Conservation (phyloP, 2,113 vertebrate genomes). For the Coreoperca whiteheadi region DNA sequence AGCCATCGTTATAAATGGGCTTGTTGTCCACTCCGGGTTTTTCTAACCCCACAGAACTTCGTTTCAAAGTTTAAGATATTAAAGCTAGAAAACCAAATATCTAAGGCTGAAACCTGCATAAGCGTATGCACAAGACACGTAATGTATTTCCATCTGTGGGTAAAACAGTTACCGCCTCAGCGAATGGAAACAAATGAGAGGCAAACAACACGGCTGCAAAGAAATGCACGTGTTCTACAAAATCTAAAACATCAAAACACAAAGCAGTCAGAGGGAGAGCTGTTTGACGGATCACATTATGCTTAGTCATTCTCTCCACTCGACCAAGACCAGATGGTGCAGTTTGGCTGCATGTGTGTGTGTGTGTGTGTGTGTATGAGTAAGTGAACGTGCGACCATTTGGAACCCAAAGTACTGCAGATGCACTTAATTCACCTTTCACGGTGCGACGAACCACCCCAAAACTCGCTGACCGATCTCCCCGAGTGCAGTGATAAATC, state of each 20-base stretch:
- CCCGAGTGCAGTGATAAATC: constrained; percentile 7
- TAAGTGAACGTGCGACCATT: no score
- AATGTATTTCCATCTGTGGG: neutral
- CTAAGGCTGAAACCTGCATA: neutral
- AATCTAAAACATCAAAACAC: neutral
- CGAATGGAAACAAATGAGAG: neutral
- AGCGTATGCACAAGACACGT: neutral
- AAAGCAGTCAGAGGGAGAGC: neutral
- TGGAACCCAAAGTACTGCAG: constrained; percentile 8
- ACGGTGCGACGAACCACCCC: constrained; percentile 1
- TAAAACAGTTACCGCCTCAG: neutral
- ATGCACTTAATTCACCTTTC: constrained; percentile 40
- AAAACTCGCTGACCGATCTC: constrained; percentile 35
- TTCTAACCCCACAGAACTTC: neutral
- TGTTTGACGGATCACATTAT: neutral
- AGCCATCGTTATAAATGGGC: no score
- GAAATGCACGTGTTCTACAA: neutral
- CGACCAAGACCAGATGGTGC: constrained; percentile 49
- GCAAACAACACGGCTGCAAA: neutral
- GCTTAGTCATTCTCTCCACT: constrained; percentile 12
- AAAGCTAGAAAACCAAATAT: neutral
- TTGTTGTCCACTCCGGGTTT: neutral
- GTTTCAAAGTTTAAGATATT: neutral
- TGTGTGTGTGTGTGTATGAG: neutral
- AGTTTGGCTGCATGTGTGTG: neutral